Evolutionary conservation across 2,113 vertebrate species (phyloP).

Genomic region (Cynoglossus semilaevis): DNA sequence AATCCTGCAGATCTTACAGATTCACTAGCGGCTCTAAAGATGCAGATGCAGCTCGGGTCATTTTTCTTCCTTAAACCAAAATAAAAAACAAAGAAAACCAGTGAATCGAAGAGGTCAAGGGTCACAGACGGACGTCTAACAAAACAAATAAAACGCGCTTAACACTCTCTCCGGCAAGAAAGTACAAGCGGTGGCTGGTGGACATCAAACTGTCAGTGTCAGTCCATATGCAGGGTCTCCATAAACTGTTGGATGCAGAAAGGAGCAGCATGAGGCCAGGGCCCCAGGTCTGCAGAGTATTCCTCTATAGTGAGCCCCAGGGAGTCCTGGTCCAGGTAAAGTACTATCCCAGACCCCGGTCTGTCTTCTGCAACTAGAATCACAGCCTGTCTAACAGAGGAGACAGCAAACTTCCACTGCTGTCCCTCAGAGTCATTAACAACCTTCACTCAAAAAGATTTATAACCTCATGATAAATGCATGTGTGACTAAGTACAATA

Average conservation of each 20-base stretch:
- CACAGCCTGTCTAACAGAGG: constrained; percentile 38
- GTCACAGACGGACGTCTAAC: constrained; percentile 27
- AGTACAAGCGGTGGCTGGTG: constrained; percentile 25
- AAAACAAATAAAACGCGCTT: constrained; percentile 33
- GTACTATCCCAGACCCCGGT: constrained; percentile 68
- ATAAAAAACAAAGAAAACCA: constrained; percentile 25
- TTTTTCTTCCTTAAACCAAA: constrained; percentile 43
- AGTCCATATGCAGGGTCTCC: constrained; percentile 68
- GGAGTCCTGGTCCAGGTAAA: constrained; percentile 65
- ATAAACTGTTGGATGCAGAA: constrained; percentile 72
- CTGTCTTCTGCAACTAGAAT: constrained; percentile 59
- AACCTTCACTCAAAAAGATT: constrained; percentile 68
- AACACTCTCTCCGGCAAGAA: constrained; percentile 40
- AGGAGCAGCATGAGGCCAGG: constrained; percentile 62
- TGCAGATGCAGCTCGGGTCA: constrained; percentile 47
- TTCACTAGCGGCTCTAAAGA: constrained; percentile 49
- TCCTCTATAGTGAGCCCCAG: constrained; percentile 63
- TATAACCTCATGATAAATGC: constrained; percentile 69
- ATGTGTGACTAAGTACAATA: constrained; percentile 63
- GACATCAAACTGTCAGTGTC: constrained; percentile 67
- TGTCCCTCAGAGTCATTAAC: constrained; percentile 66
- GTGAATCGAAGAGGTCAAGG: constrained; percentile 15
- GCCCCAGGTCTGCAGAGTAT: constrained; percentile 42
- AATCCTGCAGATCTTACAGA: constrained; percentile 61
- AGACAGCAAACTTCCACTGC: constrained; percentile 58